Evolutionary conservation across 2,113 vertebrate genomes (phyloP), one percentile per base, ranked within the genome.

Genomic region (Cyanoderma ruficeps): DNA sequence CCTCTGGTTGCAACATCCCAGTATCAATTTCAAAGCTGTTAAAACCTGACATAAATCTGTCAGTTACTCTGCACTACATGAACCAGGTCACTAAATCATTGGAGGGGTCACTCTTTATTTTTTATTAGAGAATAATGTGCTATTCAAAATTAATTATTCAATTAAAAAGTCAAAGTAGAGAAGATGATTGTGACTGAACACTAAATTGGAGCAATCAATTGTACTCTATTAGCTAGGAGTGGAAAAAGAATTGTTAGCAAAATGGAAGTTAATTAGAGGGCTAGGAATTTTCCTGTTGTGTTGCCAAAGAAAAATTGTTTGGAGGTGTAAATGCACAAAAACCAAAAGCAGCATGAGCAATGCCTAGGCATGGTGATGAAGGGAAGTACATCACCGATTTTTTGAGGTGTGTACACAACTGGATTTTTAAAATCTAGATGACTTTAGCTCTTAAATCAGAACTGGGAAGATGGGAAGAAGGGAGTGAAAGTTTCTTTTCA

Each of bases 11-110:
- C 87, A 84, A 11, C 65, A 60, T 84, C n/a, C 44, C 35, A 30
- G n/a, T 60, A 84, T 84, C 93, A 89, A n/a, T 86, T 63, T 41
- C 83, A 82, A 78, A 83, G 64, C 80, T 87, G 24, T 83, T 92
- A 78, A 95, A 78, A 27, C 28, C n/a, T 68, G 57, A 53, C 42
- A 33, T 91, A 68, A 91, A 89, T 89, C 72, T 89, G 18, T 91
- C 70, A 65, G 21, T 89, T 79, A 41, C 21, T 65, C 60, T 81
- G 69, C 27, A 23, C 28, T 82, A 68, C 28, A 52, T 49, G 27
- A 87, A 75, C 19, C 15, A 37, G 22, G 56, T 93, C 69, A 68
- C 47, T 64, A 83, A 90, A 83, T 90, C 59, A 18, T 86, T 93
- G 69, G 25, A 69, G 24, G 8, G 27, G 41, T 84, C 78, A 67